phyloP scores from a whole-genome alignment of 2,888 invertebrate genomes.

The Poecilobothrus nobilitatus region DNA sequence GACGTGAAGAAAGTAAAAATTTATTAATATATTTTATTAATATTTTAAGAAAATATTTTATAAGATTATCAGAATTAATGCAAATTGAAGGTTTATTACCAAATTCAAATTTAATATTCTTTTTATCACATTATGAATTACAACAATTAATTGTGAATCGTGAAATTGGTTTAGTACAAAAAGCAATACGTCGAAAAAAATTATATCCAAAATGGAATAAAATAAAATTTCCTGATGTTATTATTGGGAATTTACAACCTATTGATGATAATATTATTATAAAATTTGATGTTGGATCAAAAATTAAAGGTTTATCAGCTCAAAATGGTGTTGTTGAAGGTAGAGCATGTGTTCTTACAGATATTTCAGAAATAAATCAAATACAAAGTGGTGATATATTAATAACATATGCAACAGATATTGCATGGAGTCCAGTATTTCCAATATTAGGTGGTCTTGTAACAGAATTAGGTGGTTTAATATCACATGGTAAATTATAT shows the following conservation, averaged over 20 bases:
- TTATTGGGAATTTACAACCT: constrained; percentile 42
- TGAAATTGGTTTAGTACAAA: constrained; percentile 51
- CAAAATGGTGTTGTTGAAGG: constrained; percentile 60
- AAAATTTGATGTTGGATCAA: constrained; percentile 8
- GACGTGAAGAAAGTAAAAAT: constrained; percentile 61
- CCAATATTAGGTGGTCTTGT: constrained; percentile 68
- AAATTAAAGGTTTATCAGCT: constrained; percentile 58
- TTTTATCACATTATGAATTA: constrained; percentile 59
- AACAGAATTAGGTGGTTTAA: constrained; percentile 73
- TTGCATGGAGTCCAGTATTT: constrained; percentile 81
- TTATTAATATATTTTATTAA: constrained; percentile 49
- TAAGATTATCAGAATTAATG: constrained; percentile 51
- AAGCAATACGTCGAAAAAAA: constrained; percentile 61
- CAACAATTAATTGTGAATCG: constrained; percentile 47
- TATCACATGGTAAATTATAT: constrained; percentile 61
- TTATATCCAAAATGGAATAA: constrained; percentile 53
- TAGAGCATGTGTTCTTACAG: constrained; percentile 62
- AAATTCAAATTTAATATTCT: constrained; percentile 55
- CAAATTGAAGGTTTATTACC: constrained; percentile 56
- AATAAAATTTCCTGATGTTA: constrained; percentile 56
- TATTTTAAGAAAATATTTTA: constrained; percentile 52
- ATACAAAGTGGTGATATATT: constrained; percentile 61
- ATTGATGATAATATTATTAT: constrained; percentile 23
- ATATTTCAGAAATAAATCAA: constrained; percentile 53
- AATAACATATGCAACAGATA: constrained; percentile 68